Percentiles rank a stretch among this genome's conserved stretches.
phyloP scores from a whole-genome alignment of 2,113 vertebrate genomes.

The Oenanthe oenanthe region DNA sequence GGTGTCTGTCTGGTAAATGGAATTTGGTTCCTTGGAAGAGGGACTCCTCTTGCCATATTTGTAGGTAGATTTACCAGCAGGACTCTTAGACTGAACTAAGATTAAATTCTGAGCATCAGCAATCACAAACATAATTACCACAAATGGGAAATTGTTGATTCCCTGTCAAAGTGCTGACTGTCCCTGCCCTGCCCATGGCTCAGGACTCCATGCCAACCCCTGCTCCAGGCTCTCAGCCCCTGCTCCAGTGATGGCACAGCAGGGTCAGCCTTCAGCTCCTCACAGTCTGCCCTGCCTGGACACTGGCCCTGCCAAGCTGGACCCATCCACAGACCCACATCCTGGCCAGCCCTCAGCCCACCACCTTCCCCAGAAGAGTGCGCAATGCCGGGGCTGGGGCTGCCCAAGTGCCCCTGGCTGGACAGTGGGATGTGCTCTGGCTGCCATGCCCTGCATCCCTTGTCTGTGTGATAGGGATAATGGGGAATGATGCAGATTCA shows the following conservation, averaged over 20 bases:
- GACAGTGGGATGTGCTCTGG: background rate
- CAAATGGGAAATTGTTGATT: background rate
- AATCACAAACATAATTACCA: background rate
- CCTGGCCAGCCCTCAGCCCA: background rate
- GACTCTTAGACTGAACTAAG: background rate
- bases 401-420: accelerated
- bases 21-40: background rate
- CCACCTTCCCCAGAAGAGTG: background rate
- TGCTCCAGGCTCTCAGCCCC: background rate
- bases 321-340: background rate
- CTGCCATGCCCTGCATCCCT: background rate
- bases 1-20: background rate
- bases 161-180: background rate
- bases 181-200: background rate
- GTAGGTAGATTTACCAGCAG: background rate
- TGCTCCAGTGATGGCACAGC: background rate
- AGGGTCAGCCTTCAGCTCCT: background rate
- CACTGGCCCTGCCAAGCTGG: background rate
- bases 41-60: background rate
- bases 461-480: background rate
- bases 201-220: background rate
- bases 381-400: accelerated
- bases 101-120: background rate
- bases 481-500: background rate
- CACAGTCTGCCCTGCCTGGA: background rate